Percentiles rank a stretch among this genome's conserved stretches.
Conservation (phyloP, 2,113 vertebrate genomes). For the Megatriorchis doriae region DNA sequence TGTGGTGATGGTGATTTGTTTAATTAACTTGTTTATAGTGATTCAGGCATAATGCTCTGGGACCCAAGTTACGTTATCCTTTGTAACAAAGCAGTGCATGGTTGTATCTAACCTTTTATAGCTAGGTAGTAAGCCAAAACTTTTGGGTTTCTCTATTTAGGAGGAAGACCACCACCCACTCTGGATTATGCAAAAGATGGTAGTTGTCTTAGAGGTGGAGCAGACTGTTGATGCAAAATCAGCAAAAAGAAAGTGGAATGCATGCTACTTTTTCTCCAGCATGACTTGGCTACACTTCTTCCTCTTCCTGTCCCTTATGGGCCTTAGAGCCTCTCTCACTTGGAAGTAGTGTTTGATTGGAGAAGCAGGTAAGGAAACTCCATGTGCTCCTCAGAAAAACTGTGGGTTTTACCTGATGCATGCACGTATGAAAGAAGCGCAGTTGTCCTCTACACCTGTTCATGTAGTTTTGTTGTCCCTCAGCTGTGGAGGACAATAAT, state of each 20-base stretch:
- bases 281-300: background rate
- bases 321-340: background rate
- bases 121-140: background rate
- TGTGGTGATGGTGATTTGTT: background rate
- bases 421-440: background rate
- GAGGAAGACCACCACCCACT: background rate
- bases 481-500: background rate
- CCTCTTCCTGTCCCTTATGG: background rate
- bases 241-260: background rate
- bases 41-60: background rate
- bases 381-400: background rate
- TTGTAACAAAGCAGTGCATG: background rate
- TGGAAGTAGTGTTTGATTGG: background rate
- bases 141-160: background rate
- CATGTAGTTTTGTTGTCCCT: background rate
- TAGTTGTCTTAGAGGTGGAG: background rate
- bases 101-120: background rate
- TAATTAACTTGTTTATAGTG: background rate
- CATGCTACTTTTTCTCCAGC: background rate
- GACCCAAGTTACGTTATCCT: background rate
- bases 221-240: background rate
- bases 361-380: background rate
- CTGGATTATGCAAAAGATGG: background rate
- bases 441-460: background rate
- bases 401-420: background rate